A percentile compares a stretch with the other conserved stretches of the same genome.
Conservation (phyloP, 1,140 invertebrate species). For the Drosophila nasuta region DNA sequence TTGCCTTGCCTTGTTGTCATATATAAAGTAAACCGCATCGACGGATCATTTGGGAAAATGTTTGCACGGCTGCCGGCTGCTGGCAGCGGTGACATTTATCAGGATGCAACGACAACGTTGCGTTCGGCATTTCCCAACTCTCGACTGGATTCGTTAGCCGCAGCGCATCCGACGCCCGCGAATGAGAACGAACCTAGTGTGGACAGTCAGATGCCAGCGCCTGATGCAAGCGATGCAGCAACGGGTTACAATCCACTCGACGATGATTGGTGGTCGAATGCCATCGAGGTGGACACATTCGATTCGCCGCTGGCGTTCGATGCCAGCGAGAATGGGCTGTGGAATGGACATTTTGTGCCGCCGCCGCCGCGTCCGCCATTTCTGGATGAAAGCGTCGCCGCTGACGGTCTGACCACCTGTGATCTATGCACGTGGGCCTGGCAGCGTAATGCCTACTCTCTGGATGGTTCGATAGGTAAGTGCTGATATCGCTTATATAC, state of each 20-base stretch:
- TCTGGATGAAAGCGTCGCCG: constrained; percentile 87
- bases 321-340: constrained; percentile 88
- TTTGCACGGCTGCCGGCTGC: constrained; percentile 68
- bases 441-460: constrained; percentile 84
- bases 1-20: constrained; percentile 15
- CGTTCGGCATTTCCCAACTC: constrained; percentile 81
- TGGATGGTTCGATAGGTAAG: constrained; percentile 84
- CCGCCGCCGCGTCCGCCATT: constrained; percentile 89
- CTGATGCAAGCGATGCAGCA: constrained; percentile 22
- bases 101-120: constrained; percentile 75
- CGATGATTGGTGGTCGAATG: constrained; percentile 84
- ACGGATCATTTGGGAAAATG: constrained; percentile 57
- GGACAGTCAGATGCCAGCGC: constrained; percentile 65
- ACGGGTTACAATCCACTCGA: constrained; percentile 67
- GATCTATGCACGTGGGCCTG: constrained; percentile 90
- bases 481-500: constrained; percentile 18
- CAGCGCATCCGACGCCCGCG: constrained; percentile 35
- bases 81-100: constrained; percentile 67
- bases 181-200: constrained; percentile 18
- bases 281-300: constrained; percentile 84
- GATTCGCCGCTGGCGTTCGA: constrained; percentile 86
- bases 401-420: constrained; percentile 90
- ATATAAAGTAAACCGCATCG: constrained; percentile 1
- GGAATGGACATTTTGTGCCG: constrained; percentile 89
- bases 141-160: constrained; percentile 73